phyloP scores from a whole-genome alignment of 2,113 vertebrate genomes.

The Otis tarda region DNA sequence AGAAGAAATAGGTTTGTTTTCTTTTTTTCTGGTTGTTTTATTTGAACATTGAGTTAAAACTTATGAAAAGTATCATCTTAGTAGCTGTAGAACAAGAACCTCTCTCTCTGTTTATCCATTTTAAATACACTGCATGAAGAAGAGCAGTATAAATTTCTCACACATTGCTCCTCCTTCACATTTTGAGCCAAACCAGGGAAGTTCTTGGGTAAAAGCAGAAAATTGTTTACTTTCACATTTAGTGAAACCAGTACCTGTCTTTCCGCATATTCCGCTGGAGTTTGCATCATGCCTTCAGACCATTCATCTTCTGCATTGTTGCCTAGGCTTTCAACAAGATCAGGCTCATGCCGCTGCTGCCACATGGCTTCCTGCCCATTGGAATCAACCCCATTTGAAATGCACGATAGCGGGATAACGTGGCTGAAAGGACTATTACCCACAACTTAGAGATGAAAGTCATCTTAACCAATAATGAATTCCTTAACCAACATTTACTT shows the following conservation, averaged over 20 bases:
- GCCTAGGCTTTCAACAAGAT: background rate
- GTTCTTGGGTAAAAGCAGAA: background rate
- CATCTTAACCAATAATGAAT: background rate
- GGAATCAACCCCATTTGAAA: background rate
- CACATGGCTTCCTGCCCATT: background rate
- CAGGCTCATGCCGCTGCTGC: background rate
- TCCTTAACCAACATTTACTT: background rate
- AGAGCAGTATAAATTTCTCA: background rate
- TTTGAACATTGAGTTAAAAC: background rate
- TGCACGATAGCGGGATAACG: fast-evolving
- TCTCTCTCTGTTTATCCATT: background rate
- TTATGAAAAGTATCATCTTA: background rate
- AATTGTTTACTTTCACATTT: background rate
- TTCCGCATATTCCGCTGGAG: background rate
- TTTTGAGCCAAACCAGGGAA: background rate
- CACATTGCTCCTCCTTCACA: background rate
- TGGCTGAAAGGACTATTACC: background rate
- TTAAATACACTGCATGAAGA: background rate
- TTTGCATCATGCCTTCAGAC: background rate
- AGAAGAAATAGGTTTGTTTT: background rate
- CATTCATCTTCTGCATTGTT: background rate
- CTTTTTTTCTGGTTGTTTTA: background rate
- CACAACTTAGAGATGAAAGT: background rate
- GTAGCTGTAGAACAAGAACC: background rate
- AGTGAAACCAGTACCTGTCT: background rate